Base-by-base conservation (phyloP, 2,113 vertebrate genomes). In the Ciconia stormi region DNA sequence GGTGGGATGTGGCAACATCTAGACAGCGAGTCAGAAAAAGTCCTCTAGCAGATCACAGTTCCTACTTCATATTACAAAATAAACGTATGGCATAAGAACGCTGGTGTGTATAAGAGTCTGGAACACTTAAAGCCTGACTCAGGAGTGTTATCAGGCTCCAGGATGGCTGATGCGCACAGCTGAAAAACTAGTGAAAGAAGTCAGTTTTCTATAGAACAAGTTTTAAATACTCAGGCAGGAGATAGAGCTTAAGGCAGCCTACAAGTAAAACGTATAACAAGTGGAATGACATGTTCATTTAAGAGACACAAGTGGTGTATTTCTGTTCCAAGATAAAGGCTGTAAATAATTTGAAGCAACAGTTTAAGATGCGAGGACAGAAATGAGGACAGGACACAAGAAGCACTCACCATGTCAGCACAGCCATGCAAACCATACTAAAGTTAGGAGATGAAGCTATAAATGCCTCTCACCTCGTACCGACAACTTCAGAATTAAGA, bases 61-160 rank as follows among this genome's bases (percentile, higher is more conserved):
- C 27, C 40, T 49, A 16, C 14, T 46, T 82, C 10, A 2, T 9
- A 32, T 42, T 34, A 27, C 56, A 36, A 86, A 82, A 76, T 8
- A 29, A 81, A 61, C 26, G 61, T 2, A 4, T 13, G 16, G 15
- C 73, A 3, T 16, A 29, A 47, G 15, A 63, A 25, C 17, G 6
- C 13, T 18, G 19, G 9, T 7, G 11, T 6, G 8, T 20, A 0
- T 13, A 34, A 6, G n/a, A 16, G 23, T 9, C 56, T 76, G 40
- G 17, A 56, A 29, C 13, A 9, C 3, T 14, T 34, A 47, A 47
- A 58, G 38, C 80, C 61, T 90, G 52, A 66, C 47, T 67, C 32
- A 19, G 17, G 13, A n/a, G 16, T 3, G 17, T 38, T 30, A 36
- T 0, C 10, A 2, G 38, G 56, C n/a, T 58, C 42, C 11, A 7